These are phyloP conservation scores for Paratilapia polleni DNA, from an alignment of 2,113 vertebrate genomes.

Conservation along the genomic window DNA sequence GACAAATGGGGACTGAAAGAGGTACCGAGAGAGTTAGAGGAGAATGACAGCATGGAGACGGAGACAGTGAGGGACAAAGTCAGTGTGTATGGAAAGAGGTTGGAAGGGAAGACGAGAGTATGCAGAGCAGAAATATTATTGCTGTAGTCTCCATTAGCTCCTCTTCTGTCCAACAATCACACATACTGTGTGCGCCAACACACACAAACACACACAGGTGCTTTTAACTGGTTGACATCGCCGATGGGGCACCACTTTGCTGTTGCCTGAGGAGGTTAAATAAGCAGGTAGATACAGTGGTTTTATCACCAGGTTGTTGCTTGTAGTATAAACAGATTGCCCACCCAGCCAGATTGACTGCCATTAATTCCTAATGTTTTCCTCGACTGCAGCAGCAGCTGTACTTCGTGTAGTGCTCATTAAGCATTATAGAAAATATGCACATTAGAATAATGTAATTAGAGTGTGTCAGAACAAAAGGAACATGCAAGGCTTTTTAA, in stretches of 20 bases:
- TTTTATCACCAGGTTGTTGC: slow-evolving; percentile 45
- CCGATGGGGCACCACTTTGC: slow-evolving; percentile 33
- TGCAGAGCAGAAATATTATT: slow-evolving; percentile 51
- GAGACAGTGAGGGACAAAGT: slow-evolving; percentile 28
- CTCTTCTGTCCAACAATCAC: slow-evolving; percentile 41
- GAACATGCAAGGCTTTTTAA: not conserved
- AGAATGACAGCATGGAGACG: slow-evolving; percentile 27
- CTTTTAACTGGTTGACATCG: slow-evolving; percentile 42
- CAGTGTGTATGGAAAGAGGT: not conserved
- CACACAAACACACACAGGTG: not conserved
- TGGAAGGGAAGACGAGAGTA: slow-evolving; percentile 1
- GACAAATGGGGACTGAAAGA: slow-evolving; percentile 68
- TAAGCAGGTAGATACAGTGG: slow-evolving; percentile 29
- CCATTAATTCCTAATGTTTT: not conserved
- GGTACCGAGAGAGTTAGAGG: slow-evolving; percentile 28
- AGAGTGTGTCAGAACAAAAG: not conserved
- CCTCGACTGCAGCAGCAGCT: slow-evolving; percentile 21
- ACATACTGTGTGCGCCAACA: not conserved
- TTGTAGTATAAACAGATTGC: slow-evolving; percentile 40
- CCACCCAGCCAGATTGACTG: slow-evolving; percentile 8
- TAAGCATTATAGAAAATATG: slow-evolving; percentile 15
- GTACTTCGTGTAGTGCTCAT: slow-evolving; percentile 22
- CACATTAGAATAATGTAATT: slow-evolving; percentile 7
- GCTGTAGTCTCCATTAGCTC: slow-evolving; percentile 45
- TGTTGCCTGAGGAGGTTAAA: slow-evolving; percentile 53